A percentile compares a stretch with the other conserved stretches of the same genome.
These are phyloP conservation scores for Panurus biarmicus DNA, from an alignment of 2,113 vertebrate species.

Conservation along the genomic window DNA sequence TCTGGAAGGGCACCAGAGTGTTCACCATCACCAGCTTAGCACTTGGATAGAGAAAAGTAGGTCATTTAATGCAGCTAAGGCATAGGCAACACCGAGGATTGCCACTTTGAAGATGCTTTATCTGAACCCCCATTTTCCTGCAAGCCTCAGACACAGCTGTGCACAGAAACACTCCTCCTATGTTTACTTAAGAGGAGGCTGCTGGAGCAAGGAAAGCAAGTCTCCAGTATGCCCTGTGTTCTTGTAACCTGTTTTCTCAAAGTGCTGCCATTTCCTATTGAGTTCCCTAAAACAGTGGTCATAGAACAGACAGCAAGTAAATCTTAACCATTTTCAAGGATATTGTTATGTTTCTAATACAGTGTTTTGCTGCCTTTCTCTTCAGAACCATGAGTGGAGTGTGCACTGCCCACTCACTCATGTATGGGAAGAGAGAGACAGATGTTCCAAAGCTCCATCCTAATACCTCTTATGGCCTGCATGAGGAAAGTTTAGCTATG, in stretches of 20 bases:
- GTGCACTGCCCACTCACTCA: rapidly evolving
- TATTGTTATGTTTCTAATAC: neutral
- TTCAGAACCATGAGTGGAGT: neutral
- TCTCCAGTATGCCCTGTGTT: too few relatives aligned
- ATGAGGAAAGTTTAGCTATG: neutral
- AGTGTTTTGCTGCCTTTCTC: neutral
- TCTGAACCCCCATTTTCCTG: neutral
- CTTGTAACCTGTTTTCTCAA: neutral
- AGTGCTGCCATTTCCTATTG: neutral
- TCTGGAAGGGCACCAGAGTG: neutral
- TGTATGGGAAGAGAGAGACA: neutral
- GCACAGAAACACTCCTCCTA: neutral
- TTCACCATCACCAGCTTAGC: neutral
- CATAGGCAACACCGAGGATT: neutral
- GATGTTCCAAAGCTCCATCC: neutral
- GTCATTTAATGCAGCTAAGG: neutral
- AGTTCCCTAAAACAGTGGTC: neutral
- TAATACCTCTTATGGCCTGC: neutral
- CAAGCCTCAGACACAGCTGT: neutral
- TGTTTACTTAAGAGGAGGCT: neutral
- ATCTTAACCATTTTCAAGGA: neutral
- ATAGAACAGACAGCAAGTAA: neutral
- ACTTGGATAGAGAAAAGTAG: neutral
- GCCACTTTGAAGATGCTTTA: rapidly evolving
- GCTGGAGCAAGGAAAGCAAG: neutral